Conservation (phyloP, 1,140 invertebrate genomes). For the Cydia splendana region DNA sequence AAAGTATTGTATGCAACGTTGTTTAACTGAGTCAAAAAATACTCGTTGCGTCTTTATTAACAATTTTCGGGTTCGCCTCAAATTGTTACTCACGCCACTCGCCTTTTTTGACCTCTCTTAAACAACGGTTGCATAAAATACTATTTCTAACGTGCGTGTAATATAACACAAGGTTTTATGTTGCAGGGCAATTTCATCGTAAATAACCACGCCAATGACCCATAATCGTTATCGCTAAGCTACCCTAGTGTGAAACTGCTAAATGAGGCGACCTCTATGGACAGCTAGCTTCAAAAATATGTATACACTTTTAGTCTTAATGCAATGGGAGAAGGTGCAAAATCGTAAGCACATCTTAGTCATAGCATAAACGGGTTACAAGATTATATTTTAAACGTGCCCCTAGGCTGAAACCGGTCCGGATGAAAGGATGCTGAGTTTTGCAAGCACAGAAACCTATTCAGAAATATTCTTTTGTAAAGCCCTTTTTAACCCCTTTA, state of each 20-base stretch:
- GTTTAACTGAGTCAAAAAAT: no score
- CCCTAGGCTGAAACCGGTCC: constrained; percentile 14
- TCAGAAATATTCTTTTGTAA: neutral
- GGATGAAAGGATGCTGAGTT: constrained; percentile 7
- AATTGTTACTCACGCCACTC: no score
- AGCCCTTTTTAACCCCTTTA: neutral
- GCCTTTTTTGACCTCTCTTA: no score
- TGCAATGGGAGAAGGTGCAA: neutral
- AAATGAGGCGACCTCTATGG: neutral
- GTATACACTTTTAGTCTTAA: neutral
- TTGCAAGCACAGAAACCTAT: constrained; percentile 5
- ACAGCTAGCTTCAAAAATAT: neutral
- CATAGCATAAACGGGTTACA: neutral
- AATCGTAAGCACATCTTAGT: neutral
- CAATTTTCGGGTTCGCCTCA: no score
- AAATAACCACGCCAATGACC: constrained; percentile 14
- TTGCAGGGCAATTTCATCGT: neutral
- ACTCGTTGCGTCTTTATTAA: no score
- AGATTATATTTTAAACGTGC: neutral
- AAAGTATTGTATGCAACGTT: no score
- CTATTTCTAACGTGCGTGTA: constrained; percentile 2
- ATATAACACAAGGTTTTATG: neutral
- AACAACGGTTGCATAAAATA: no score
- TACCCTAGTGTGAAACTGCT: constrained; percentile 20
- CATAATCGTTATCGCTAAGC: constrained; percentile 5